Evolutionary conservation across 1,140 invertebrate species (phyloP), one percentile per base, ranked within the genome.

Genomic region (Drosophila kikkawai): DNA sequence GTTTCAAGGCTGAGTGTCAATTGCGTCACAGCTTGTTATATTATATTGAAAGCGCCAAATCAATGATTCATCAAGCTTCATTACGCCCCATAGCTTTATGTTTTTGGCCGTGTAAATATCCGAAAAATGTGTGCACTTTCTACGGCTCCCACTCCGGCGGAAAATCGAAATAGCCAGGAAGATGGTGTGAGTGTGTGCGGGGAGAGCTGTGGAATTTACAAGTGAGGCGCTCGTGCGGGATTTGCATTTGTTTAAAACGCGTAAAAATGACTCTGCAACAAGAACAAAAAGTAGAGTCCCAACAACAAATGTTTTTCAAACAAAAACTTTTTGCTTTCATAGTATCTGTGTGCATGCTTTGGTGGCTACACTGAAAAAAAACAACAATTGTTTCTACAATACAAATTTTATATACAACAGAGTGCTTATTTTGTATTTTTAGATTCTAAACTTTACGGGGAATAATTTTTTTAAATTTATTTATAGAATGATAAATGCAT

Each of bases 171-270:
- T 68, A 53, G 67, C 44, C 47, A 32, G 55, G 17, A 51, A 17
- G 26, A 51, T 11, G 26, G 34, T 29, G 26, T 29, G 26, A 29
- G 26, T 29, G 26, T 29, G 26, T 29, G 26, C 26, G 15, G 26
- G 34, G 47, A 47, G 22, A 47, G 22, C 34, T 7, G 36, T 56
- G 32, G 68, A 71, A 70, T 57, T 64, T 29, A 34, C 37, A 32
- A 11, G 34, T 19, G 50, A 36, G 32, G 50, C 50, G 37, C 60
- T 53, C 47, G 61, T 70, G 61, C 48, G 41, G 36, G 41, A 55
- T 84, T 80, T 78, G 78, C 67, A 77, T 78, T 77, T 85, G 82
- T 69, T 79, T 65, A 77, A 83, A 80, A 75, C 70, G 59, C 75
- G 59, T 79, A 79, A 84, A 80, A 75, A 36, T 59, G 47, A 80